phyloP scores from a whole-genome alignment of 1,140 invertebrate species.

The Fopius arisanus region DNA sequence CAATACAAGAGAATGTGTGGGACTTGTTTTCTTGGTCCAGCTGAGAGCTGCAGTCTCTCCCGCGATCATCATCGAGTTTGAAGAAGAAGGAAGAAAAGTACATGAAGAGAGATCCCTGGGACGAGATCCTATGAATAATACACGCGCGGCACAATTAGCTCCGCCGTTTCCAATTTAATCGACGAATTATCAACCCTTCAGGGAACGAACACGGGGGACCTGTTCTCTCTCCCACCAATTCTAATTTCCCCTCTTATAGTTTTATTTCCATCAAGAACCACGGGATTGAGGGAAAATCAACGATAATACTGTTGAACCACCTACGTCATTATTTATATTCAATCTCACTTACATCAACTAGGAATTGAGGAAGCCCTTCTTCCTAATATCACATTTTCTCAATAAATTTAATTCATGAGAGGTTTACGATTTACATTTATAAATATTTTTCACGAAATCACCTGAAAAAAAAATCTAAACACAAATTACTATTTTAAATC shows the following conservation, averaged over 20 bases:
- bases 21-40: constrained; percentile 36
- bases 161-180: constrained; percentile 62
- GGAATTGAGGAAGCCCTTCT: too few species aligned
- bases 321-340: background rate
- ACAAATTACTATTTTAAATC: too few species aligned
- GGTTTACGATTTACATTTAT: too few species aligned
- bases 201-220: constrained; percentile 43
- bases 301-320: background rate
- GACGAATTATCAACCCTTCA: constrained; percentile 63
- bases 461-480: too few species aligned
- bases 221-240: constrained; percentile 4
- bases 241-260: background rate
- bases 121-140: constrained; percentile 58
- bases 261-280: background rate
- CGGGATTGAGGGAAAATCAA: background rate
- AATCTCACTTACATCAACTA: background rate
- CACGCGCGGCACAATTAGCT: constrained; percentile 60
- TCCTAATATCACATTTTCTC: too few species aligned
- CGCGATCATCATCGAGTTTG: background rate
- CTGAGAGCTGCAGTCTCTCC: constrained; percentile 31
- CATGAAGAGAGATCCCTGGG: constrained; percentile 30
- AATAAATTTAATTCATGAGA: too few species aligned
- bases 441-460: too few species aligned
- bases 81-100: background rate
- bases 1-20: background rate